Evolutionary conservation across 2,797 vertebrate species (phyloP).

Genomic region (Sebastes alutus): DNA sequence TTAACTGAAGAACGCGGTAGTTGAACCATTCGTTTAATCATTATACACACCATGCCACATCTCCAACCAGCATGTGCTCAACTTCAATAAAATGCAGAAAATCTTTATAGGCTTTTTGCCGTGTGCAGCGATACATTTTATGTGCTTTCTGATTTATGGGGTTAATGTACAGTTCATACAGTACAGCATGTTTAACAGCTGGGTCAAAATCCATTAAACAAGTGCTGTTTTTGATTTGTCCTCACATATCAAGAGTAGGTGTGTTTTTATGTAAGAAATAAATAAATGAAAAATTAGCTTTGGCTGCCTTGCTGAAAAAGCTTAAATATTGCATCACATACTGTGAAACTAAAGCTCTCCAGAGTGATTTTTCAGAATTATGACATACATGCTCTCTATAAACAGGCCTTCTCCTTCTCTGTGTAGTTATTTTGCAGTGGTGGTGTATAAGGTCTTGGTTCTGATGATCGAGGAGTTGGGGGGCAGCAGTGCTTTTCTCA

Average conservation of each 20-base stretch:
- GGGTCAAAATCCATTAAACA: not conserved
- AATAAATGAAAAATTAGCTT: not conserved
- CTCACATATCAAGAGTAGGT: not conserved
- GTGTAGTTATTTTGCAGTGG: constrained; percentile 87
- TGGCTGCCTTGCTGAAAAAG: not conserved
- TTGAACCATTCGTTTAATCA: constrained; percentile 39
- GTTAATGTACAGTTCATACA: not conserved
- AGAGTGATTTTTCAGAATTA: not conserved
- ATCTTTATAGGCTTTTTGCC: not conserved
- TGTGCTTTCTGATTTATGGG: not conserved
- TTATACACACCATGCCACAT: constrained; percentile 20
- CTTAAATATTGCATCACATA: too few species aligned
- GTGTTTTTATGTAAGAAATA: not conserved
- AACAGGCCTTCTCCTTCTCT: not conserved
- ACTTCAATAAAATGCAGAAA: not conserved
- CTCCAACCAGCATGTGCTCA: not conserved
- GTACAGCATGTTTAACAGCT: not conserved
- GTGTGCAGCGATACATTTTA: not conserved
- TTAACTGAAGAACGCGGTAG: not conserved
- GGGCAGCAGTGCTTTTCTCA: constrained; percentile 80
- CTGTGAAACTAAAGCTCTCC: not conserved
- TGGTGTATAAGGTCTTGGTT: constrained; percentile 88
- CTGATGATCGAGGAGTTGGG: constrained; percentile 88
- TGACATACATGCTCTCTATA: not conserved
- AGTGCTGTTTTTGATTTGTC: not conserved